Evolutionary conservation across 1,140 invertebrate species (phyloP).

Genomic region (Ceratitis capitata): DNA sequence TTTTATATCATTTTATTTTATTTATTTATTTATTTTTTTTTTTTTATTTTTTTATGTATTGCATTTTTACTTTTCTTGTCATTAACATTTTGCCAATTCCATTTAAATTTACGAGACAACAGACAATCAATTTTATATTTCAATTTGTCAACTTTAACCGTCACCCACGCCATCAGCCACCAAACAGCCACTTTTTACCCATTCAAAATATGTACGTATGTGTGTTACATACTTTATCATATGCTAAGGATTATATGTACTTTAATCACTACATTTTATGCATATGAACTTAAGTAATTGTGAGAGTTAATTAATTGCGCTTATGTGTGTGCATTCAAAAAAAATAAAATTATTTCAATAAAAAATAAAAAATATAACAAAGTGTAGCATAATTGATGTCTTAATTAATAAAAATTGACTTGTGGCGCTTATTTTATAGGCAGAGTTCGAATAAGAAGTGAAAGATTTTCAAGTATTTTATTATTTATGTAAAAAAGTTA

Average conservation of each 20-base stretch:
- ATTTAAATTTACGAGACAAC: slow-evolving; percentile 32
- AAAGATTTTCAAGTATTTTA: too few relatives aligned
- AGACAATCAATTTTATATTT: slow-evolving; percentile 33
- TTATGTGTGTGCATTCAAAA: background rate
- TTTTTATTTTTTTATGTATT: too few relatives aligned
- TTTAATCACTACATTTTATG: slow-evolving; percentile 22
- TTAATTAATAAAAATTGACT: slow-evolving; percentile 13
- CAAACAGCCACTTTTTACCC: too few relatives aligned
- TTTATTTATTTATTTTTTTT: background rate
- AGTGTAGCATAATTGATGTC: background rate
- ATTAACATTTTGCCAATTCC: slow-evolving; percentile 29
- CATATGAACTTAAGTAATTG: slow-evolving; percentile 27
- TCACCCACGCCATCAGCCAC: background rate
- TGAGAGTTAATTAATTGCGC: slow-evolving; percentile 24
- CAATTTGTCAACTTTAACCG: background rate
- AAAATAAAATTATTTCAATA: too few relatives aligned
- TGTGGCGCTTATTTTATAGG: too few relatives aligned
- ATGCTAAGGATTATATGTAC: background rate
- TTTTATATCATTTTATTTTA: background rate
- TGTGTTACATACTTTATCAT: background rate
- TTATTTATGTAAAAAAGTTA: too few relatives aligned
- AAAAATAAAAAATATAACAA: too few relatives aligned
- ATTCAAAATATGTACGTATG: background rate
- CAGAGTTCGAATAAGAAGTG: background rate
- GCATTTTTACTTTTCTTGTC: slow-evolving; percentile 2